Evolutionary conservation across 2,888 invertebrate species (phyloP).

Genomic region (Kryphioiulus occultus): DNA sequence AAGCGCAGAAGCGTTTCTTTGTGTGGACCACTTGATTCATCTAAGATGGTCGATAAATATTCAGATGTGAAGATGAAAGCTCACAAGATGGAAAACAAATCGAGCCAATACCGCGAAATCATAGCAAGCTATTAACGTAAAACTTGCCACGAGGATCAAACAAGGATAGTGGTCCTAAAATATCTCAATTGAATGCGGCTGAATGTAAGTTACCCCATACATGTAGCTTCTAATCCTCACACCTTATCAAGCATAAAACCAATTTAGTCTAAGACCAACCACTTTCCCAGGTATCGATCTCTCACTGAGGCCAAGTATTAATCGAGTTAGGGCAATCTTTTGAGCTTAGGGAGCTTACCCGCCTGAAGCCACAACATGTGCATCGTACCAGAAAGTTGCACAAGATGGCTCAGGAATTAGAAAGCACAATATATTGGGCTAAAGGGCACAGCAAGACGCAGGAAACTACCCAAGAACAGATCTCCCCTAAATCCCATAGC

Average conservation of each 20-base stretch:
- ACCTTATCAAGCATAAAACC: constrained; percentile 30
- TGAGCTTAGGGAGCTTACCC: not conserved
- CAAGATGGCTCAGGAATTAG: not conserved
- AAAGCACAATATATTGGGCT: not conserved
- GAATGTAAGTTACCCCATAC: not conserved
- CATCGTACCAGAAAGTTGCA: not conserved
- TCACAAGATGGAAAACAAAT: not conserved
- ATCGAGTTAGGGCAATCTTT: constrained; percentile 28
- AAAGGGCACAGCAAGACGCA: not conserved
- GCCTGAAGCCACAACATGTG: constrained; percentile 4
- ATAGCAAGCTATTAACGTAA: not conserved
- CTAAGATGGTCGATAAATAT: too few species aligned
- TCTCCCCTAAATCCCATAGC: not conserved
- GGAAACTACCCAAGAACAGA: not conserved
- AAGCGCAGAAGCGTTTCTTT: too few species aligned
- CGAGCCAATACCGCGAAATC: not conserved
- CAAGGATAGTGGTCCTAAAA: not conserved
- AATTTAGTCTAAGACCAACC: not conserved
- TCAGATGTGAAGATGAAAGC: not conserved
- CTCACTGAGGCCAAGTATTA: not conserved
- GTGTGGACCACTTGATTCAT: too few species aligned
- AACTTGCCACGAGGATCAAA: not conserved
- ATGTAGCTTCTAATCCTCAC: constrained; percentile 12
- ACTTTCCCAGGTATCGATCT: not conserved
- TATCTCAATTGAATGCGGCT: not conserved